Conservation (phyloP, 2,797 vertebrate genomes). For the Phataginus tricuspis region DNA sequence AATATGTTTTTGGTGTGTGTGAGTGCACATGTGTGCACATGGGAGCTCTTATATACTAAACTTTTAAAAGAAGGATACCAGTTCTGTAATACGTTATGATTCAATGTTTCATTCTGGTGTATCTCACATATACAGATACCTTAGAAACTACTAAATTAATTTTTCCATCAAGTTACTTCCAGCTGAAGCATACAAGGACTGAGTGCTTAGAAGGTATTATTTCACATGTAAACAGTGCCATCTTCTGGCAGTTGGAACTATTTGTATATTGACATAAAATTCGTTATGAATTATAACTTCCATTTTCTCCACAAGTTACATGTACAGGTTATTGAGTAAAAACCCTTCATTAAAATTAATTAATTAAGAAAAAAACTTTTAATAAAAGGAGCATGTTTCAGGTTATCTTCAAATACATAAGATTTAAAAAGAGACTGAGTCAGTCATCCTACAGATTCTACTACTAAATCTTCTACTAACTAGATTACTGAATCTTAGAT, state of each 20-base stretch:
- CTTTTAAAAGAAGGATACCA: neutral
- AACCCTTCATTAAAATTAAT: neutral
- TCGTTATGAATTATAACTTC: neutral
- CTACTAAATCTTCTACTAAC: neutral
- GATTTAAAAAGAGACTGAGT: neutral
- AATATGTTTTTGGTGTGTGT: too few species aligned
- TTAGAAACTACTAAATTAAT: neutral
- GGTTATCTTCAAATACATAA: too few species aligned
- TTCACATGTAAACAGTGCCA: conserved; percentile 72
- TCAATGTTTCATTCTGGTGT: neutral
- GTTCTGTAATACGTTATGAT: neutral
- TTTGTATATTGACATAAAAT: neutral
- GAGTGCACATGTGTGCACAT: too few species aligned
- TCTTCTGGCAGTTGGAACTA: conserved; percentile 70
- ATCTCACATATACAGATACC: neutral
- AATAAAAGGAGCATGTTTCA: too few species aligned
- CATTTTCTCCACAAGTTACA: neutral
- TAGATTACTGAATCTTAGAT: neutral
- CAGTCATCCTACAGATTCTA: neutral
- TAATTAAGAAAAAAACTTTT: too few species aligned
- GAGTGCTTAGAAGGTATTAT: neutral
- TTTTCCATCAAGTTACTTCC: neutral
- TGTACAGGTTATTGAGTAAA: neutral
- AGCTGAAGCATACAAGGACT: neutral
- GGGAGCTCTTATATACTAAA: neutral